Evolutionary conservation across 2,888 invertebrate species (phyloP).

Genomic region (Napeogenes inachia): DNA sequence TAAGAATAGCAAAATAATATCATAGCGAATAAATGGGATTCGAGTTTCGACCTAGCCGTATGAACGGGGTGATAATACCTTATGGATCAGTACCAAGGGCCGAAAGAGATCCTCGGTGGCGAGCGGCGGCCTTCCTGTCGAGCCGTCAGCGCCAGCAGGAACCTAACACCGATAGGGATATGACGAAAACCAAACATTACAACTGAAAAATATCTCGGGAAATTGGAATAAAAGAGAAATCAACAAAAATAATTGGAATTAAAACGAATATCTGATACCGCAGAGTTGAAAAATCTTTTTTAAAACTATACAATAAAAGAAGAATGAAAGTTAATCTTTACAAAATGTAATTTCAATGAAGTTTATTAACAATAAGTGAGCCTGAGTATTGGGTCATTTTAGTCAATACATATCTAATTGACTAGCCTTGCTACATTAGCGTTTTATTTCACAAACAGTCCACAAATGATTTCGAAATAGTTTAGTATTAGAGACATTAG

Average conservation of each 20-base stretch:
- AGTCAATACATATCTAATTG: not conserved
- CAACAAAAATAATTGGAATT: constrained; percentile 17
- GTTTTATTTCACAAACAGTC: not conserved
- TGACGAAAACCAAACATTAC: constrained; percentile 35
- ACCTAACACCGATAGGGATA: constrained; percentile 51
- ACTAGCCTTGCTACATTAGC: no score
- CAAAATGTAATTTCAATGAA: no score
- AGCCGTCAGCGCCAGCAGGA: constrained; percentile 62
- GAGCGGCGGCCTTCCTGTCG: constrained; percentile 55
- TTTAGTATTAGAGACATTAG: constrained; percentile 1
- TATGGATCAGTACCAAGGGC: constrained; percentile 68
- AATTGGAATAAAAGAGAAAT: constrained; percentile 21
- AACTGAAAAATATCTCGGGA: constrained; percentile 5
- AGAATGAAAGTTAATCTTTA: no score
- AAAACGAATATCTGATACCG: no score
- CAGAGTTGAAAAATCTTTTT: no score
- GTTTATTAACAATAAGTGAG: no score
- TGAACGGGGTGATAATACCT: constrained; percentile 20
- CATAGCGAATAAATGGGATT: not conserved
- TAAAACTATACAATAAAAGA: no score
- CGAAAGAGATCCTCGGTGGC: constrained; percentile 74
- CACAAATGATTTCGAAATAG: not conserved
- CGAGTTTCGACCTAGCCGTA: not conserved
- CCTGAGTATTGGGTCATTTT: not conserved
- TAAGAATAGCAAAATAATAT: not conserved